Evolutionary conservation across 2,888 invertebrate species (phyloP).

Genomic region (Aplocera efformata): DNA sequence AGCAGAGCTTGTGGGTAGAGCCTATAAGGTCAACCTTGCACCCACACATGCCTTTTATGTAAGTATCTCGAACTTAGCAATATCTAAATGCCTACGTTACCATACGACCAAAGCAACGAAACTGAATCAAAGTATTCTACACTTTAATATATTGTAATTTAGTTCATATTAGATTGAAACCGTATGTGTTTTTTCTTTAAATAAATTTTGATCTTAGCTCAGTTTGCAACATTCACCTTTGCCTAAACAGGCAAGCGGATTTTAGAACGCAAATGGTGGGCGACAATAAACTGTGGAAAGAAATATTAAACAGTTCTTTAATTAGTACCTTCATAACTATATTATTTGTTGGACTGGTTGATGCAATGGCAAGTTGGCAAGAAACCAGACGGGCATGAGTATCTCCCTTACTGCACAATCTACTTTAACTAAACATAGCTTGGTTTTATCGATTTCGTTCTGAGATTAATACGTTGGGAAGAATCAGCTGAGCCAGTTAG

Average conservation of each 20-base stretch:
- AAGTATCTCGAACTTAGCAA: slow-evolving; percentile 59
- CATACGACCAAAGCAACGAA: slow-evolving; percentile 33
- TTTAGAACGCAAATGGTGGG: slow-evolving; percentile 73
- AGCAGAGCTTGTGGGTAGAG: slow-evolving; percentile 68
- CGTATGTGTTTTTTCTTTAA: slow-evolving; percentile 25
- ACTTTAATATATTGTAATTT: slow-evolving; percentile 22
- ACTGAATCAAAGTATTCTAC: slow-evolving; percentile 24
- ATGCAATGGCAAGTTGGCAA: too few species aligned
- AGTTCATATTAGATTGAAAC: slow-evolving; percentile 18
- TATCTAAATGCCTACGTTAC: slow-evolving; percentile 32
- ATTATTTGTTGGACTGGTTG: too few species aligned
- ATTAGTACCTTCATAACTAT: too few species aligned
- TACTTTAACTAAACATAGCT: too few species aligned
- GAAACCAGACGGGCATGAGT: too few species aligned
- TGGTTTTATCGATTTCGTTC: too few species aligned
- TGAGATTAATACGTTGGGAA: too few species aligned
- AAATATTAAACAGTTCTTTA: slow-evolving; percentile 32
- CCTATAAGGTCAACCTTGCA: slow-evolving; percentile 79
- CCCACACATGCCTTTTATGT: slow-evolving; percentile 74
- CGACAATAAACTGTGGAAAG: slow-evolving; percentile 54
- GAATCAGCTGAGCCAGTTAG: too few species aligned
- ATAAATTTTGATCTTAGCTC: slow-evolving; percentile 38
- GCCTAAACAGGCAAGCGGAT: slow-evolving; percentile 77
- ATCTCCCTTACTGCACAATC: too few species aligned
- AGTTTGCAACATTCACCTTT: slow-evolving; percentile 78